phyloP scores from a whole-genome alignment of 1,140 invertebrate species.

The Bathynomus jamesi region DNA sequence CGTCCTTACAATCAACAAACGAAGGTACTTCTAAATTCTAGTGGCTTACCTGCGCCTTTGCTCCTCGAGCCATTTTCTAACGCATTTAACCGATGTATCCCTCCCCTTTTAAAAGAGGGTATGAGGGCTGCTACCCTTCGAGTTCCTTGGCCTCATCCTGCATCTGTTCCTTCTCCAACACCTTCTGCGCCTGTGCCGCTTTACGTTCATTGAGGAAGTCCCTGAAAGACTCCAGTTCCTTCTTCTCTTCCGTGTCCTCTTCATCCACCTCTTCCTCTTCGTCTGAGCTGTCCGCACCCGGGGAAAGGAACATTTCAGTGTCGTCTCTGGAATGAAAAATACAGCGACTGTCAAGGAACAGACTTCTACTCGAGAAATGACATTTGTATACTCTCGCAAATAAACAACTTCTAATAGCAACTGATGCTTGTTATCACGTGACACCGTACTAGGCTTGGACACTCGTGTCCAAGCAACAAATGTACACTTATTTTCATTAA shows the following conservation, averaged over 20 bases:
- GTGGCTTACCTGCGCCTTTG: no score
- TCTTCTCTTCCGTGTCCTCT: constrained; percentile 40
- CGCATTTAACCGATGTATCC: no score
- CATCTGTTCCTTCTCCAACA: background rate
- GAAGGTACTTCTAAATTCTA: no score
- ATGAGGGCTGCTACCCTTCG: background rate
- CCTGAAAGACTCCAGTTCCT: constrained; percentile 43
- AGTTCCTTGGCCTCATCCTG: background rate
- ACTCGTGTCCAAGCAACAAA: no score
- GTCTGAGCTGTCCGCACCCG: constrained; percentile 9
- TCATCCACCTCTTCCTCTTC: constrained; percentile 29
- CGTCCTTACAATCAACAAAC: no score
- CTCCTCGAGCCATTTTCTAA: no score
- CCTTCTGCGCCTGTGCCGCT: background rate
- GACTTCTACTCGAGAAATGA: background rate
- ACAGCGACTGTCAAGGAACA: background rate
- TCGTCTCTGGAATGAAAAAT: constrained; percentile 26
- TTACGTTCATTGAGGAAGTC: constrained; percentile 41
- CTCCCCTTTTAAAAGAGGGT: no score
- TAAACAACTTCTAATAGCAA: no score
- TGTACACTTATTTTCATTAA: no score
- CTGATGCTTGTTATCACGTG: no score
- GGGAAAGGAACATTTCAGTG: constrained; percentile 20
- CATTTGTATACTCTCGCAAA: no score
- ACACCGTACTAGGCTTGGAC: no score